Base-by-base conservation (phyloP, 2,888 invertebrate species). In the Lordiphosa fenestrarum region DNA sequence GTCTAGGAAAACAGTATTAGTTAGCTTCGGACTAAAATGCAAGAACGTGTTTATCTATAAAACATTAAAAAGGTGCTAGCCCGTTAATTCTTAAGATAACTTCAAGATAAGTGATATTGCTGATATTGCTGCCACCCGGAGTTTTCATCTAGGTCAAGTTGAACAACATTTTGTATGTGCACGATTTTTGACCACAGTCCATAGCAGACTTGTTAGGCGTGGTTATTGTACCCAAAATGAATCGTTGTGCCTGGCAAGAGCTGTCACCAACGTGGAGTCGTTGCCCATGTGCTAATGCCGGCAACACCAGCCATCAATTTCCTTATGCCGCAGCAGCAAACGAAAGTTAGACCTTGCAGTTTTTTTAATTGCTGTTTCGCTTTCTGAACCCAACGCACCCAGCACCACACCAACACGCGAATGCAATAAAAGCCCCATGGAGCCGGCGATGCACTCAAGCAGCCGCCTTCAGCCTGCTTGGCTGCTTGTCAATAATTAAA, bases 301-400 rank as follows among this genome's bases (percentile, higher is more conserved):
- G 46, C 54, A 58, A 47, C 9, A 25, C 40, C 33, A 35, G 49
- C 47, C 41, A 60, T 46, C 59, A 61, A 58, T 82, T 77, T 77
- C 76, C 76, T 77, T 69, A 71, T 82, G 60, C 77, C 64, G 49
- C 33, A 46, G 56, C 59, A 37, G 58, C 64, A 64, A 82, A 82
- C 81, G 77, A 80, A 80, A 80, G 81, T 81, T 71, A 53, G 56
- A 56, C 70, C 57, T 65, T 76, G 71, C 77, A 80, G 40, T 73
- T 15, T 15, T 69, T 71, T 77, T 74, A 74, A 73, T 73, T 60
- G 66, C 49, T 81, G 80, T 73, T 84, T 82, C 81, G 81, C 84
- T 81, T 81, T 81, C 81, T 81, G 82, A 81, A 69, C 68, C 57
- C 73, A 73, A 63, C 69, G 66, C 60, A 80, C 62, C 50, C 49